Evolutionary conservation across 2,797 vertebrate genomes (phyloP).

Genomic region (Dendrocincla fuliginosa): DNA sequence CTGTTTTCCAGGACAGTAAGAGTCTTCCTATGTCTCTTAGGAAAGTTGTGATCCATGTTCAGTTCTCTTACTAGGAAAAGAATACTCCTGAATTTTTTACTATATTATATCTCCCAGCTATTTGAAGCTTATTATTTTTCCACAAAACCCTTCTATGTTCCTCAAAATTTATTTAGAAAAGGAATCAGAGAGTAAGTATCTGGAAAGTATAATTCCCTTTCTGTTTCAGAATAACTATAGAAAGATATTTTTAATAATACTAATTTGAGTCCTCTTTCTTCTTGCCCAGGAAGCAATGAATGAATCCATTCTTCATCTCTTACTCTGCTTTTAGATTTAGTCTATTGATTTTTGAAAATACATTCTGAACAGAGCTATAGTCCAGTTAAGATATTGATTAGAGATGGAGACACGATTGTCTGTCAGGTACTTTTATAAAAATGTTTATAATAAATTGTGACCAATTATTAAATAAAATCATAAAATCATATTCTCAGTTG

Average conservation of each 20-base stretch:
- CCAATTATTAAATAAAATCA: not conserved
- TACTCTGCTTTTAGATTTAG: not conserved
- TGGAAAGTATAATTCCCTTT: not conserved
- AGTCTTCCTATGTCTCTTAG: not conserved
- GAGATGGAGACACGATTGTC: not conserved
- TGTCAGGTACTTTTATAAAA: not conserved
- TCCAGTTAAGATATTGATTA: not conserved
- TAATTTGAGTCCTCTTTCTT: not conserved
- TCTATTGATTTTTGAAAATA: not conserved
- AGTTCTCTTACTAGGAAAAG: not conserved
- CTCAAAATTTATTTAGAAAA: not conserved
- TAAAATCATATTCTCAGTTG: not conserved
- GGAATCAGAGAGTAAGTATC: not conserved
- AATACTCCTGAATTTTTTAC: not conserved
- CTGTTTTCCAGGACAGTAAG: not conserved
- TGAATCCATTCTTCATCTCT: not conserved
- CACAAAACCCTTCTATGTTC: not conserved
- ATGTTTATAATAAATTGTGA: not conserved
- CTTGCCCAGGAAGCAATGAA: not conserved
- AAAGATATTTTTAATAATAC: not conserved
- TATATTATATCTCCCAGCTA: not conserved
- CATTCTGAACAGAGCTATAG: not conserved
- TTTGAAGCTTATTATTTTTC: not conserved
- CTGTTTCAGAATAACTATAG: not conserved
- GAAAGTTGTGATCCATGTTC: not conserved